A percentile compares a stretch with the other conserved stretches of the same genome.
Conservation (phyloP, 2,113 vertebrate genomes). For the Murina feae region DNA sequence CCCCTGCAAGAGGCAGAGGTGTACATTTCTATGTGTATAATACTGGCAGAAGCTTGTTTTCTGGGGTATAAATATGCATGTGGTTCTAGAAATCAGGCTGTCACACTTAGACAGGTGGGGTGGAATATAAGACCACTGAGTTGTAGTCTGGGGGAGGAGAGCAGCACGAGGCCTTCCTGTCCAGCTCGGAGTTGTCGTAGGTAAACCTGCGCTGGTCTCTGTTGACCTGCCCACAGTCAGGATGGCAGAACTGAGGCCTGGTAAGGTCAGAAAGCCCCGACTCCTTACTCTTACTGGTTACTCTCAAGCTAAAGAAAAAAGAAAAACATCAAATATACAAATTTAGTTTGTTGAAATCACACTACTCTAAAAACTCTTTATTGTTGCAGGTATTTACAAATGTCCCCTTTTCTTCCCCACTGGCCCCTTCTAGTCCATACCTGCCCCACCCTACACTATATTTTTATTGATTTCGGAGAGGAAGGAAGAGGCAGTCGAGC, state of each 20-base stretch:
- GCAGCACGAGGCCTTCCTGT: constrained; percentile 58
- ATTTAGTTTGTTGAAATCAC: not conserved
- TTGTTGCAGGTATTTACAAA: too few relatives aligned
- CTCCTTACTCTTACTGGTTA: constrained; percentile 81
- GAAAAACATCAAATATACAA: not conserved
- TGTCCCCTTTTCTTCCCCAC: too few relatives aligned
- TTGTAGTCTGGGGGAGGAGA: constrained; percentile 81
- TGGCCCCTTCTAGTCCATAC: too few relatives aligned
- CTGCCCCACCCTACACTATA: too few relatives aligned
- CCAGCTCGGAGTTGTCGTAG: constrained; percentile 33
- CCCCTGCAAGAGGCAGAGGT: constrained; percentile 27
- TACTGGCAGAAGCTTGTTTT: constrained; percentile 47
- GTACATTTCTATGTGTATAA: constrained; percentile 33
- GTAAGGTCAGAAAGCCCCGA: constrained; percentile 62
- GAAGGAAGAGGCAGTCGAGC: not conserved
- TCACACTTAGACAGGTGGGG: constrained; percentile 69
- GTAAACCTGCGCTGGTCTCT: constrained; percentile 48
- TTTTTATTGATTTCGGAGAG: too few relatives aligned
- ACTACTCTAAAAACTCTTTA: not conserved
- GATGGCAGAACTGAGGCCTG: constrained; percentile 69
- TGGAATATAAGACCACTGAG: constrained; percentile 80
- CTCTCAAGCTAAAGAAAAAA: constrained; percentile 72
- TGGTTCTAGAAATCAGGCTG: constrained; percentile 5
- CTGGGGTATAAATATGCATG: constrained; percentile 10
- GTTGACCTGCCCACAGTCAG: constrained; percentile 75